These are phyloP conservation scores for Netta rufina DNA, from an alignment of 2,797 vertebrate species.

Conservation along the genomic window DNA sequence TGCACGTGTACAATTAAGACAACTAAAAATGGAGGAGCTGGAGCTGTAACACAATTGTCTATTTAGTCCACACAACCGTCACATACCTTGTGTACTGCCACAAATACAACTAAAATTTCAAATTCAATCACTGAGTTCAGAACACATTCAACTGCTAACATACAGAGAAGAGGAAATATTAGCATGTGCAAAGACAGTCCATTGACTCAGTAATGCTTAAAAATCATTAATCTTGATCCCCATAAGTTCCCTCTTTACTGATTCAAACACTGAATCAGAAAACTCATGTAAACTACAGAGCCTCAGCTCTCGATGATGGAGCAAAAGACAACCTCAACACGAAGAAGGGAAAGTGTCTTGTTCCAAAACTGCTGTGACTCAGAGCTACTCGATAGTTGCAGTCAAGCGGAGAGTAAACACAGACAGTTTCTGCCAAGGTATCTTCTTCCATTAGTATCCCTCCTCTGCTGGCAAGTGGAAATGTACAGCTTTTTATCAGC, in stretches of 20 bases:
- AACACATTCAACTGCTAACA: not conserved
- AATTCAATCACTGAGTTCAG: not conserved
- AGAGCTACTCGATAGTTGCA: rapidly evolving
- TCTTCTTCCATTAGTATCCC: not conserved
- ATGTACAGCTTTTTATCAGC: rapidly evolving
- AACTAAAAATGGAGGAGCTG: constrained; percentile 29
- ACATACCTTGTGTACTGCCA: not conserved
- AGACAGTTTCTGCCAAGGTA: not conserved
- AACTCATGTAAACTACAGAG: not conserved
- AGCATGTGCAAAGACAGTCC: not conserved
- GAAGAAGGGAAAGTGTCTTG: not conserved
- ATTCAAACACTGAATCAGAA: not conserved
- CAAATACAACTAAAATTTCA: not conserved
- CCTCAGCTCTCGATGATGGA: not conserved
- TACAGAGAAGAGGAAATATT: not conserved
- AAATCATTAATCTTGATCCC: not conserved
- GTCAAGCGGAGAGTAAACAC: not conserved
- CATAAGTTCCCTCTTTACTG: rapidly evolving
- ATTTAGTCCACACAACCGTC: not conserved
- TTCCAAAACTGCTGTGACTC: not conserved
- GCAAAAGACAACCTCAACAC: not conserved
- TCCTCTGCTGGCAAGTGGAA: not conserved
- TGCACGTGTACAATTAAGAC: constrained; percentile 34
- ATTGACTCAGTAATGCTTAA: not conserved
- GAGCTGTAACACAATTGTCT: constrained; percentile 12